Conservation (phyloP, 2,113 vertebrate genomes). For the Odocoileus hemionus region DNA sequence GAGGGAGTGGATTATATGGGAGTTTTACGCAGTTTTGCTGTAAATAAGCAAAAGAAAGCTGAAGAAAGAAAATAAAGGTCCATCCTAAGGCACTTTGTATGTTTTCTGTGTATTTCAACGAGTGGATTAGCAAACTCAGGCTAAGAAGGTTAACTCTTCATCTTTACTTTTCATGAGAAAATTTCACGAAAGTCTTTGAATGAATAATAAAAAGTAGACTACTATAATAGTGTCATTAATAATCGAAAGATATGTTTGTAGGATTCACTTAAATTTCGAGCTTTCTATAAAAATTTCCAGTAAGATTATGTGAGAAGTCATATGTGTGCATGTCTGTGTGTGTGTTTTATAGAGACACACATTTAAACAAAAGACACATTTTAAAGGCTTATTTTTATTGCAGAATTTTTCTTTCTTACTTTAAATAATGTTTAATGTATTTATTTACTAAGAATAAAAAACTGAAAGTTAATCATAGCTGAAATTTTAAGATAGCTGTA, state of each 20-base stretch:
- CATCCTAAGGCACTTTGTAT: not conserved
- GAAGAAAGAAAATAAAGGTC: conserved; percentile 42
- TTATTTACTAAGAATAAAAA: not conserved
- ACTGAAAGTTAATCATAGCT: not conserved
- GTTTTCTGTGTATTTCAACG: conserved; percentile 56
- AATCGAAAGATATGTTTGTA: not conserved
- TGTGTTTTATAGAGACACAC: not conserved
- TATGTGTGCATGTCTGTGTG: not conserved
- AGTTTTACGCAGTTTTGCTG: not conserved
- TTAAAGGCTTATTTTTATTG: not conserved
- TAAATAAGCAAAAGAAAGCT: conserved; percentile 1
- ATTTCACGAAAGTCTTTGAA: conserved; percentile 59
- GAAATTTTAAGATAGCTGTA: not conserved
- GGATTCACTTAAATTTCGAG: not conserved
- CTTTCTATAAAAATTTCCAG: not conserved
- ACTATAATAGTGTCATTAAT: conserved; percentile 45
- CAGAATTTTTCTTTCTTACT: not conserved
- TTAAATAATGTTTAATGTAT: not conserved
- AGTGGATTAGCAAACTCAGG: conserved; percentile 58
- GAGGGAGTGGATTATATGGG: not conserved
- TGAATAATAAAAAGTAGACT: conserved; percentile 59
- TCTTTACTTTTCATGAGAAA: conserved; percentile 60
- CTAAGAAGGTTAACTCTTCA: conserved; percentile 47
- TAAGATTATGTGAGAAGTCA: not conserved
- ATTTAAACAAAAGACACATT: conserved; percentile 8